phyloP scores from a whole-genome alignment of 2,113 vertebrate species.

The Heterotilapia buettikoferi region DNA sequence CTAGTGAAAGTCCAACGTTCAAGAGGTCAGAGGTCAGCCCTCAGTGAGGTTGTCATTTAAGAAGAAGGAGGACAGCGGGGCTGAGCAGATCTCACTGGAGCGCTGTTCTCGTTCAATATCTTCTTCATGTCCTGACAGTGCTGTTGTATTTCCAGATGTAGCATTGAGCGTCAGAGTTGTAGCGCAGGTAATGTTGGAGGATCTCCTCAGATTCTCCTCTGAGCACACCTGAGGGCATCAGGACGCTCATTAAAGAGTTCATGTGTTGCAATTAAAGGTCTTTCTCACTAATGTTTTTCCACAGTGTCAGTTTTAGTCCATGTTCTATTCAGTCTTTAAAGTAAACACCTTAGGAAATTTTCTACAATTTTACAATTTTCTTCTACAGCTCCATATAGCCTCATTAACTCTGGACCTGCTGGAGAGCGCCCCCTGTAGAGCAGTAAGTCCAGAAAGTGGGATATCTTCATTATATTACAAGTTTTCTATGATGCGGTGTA shows the following conservation, averaged over 20 bases:
- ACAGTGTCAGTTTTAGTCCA: background rate
- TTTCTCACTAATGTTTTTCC: accelerated
- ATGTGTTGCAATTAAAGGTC: background rate
- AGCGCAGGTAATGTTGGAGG: constrained; percentile 76
- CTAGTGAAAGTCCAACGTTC: accelerated
- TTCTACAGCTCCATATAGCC: background rate
- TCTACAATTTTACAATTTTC: background rate
- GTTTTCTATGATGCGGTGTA: accelerated
- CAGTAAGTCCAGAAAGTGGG: background rate
- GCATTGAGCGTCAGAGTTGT: constrained; percentile 77
- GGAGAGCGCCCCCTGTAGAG: background rate
- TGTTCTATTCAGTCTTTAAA: background rate
- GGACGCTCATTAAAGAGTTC: background rate
- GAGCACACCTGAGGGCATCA: constrained; percentile 74
- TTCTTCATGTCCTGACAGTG: constrained; percentile 68
- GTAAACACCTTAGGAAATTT: background rate
- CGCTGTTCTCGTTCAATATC: constrained; percentile 74
- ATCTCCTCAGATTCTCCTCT: constrained; percentile 82
- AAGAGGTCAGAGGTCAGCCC: background rate
- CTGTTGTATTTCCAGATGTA: constrained; percentile 83
- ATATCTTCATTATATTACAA: accelerated
- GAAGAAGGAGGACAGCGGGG: constrained; percentile 56
- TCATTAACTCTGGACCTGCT: background rate
- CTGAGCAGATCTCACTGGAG: background rate
- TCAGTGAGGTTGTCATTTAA: background rate